Evolutionary conservation across 2,113 vertebrate species (phyloP), one percentile per base, ranked within the genome.

Genomic region (Carassius gibelio): DNA sequence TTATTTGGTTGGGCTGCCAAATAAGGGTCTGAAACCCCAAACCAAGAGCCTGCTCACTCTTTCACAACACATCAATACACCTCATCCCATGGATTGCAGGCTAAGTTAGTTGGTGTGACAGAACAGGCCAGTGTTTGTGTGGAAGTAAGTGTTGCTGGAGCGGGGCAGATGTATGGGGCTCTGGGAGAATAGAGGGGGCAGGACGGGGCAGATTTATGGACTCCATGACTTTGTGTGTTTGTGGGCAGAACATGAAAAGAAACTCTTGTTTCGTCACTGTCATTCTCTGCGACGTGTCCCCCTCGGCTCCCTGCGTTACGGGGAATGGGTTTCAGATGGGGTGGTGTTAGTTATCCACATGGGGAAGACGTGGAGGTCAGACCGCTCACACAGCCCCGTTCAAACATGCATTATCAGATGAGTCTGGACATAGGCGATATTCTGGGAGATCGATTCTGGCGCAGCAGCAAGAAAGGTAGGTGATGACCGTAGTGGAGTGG

Each of bases 401-500:
- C 55, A 71, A 68, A 36, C 30, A 62, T 38, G 48, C 42, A 19
- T 71, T 30, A 50, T 77, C 75, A 89, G 79, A 89, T 83, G 80
- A 87, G 77, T 79, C 86, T 84, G 89, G 91, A 92, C 55, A 83
- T 79, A 57, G 93, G 92, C 14, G 95, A 95, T 90, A 80, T 87
- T 23, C 87, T 95, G 38, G 94, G 95, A 75, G 95, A 95, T 81
- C 94, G 94, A 7, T 95, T 95, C 90, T 95, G 95, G 95, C 91
- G 93, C 50, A 93, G 94, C 89, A 92, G 89, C 2, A 94, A 89
- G 86, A 95, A 95, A 95, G 94, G 95, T 95, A 91, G 87, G 94
- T 59, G 48, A 21, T 57, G n/a, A 5, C 45, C 9, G 55, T 74
- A 75, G 38, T 48, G 36, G 38, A 26, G 30, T 68, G 23, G 26